A percentile compares a stretch with the other conserved stretches of the same genome.
Evolutionary conservation across 2,113 vertebrate genomes (phyloP).

Genomic region (Piaya cayana): DNA sequence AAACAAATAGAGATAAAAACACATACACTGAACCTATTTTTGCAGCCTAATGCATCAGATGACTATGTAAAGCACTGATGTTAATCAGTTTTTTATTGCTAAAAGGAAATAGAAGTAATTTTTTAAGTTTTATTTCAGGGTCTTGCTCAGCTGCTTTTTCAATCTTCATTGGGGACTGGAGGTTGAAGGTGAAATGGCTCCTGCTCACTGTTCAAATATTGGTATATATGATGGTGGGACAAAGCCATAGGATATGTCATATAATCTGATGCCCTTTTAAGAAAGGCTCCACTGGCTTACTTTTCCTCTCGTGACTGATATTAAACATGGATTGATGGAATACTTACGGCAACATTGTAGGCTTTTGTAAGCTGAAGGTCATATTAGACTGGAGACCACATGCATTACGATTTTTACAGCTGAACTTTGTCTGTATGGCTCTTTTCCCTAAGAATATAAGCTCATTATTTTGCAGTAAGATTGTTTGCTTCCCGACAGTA

Average conservation of each 20-base stretch:
- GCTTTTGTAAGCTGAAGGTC: constrained; percentile 7
- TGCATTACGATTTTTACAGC: constrained; percentile 18
- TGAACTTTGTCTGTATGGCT: constrained; percentile 7
- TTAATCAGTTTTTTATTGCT: neutral
- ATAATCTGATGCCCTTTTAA: constrained; percentile 38
- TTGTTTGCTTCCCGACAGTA: constrained; percentile 42
- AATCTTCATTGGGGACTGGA: neutral
- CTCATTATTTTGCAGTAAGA: constrained; percentile 37
- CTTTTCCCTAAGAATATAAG: constrained; percentile 43
- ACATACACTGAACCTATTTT: neutral
- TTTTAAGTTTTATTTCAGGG: neutral
- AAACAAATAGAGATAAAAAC: constrained; percentile 53
- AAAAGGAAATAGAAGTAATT: neutral
- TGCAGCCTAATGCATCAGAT: neutral
- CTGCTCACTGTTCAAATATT: neutral
- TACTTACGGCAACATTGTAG: neutral
- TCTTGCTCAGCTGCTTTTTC: neutral
- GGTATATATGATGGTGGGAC: neutral
- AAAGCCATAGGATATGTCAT: neutral
- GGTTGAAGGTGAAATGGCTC: neutral
- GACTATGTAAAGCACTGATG: neutral
- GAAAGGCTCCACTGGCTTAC: neutral
- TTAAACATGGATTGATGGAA: constrained; percentile 4
- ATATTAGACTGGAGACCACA: neutral
- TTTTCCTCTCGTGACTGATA: constrained; percentile 18